Conservation (phyloP, 2,113 vertebrate species). For the Arizona elegans region DNA sequence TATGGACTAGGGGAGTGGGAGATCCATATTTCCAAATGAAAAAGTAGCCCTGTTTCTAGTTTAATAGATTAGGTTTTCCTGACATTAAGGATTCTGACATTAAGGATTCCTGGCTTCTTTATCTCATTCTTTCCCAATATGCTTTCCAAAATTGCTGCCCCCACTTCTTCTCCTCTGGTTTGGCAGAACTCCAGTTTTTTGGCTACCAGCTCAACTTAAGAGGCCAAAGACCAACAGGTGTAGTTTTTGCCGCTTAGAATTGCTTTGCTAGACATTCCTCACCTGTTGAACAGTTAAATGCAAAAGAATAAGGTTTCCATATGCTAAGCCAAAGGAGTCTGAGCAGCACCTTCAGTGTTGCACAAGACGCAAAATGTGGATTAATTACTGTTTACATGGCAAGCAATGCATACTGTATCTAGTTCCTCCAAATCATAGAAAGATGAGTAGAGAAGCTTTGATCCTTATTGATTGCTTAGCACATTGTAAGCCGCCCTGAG, state of each 20-base stretch:
- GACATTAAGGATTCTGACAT: background rate
- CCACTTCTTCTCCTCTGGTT: too few relatives aligned
- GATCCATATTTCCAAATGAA: background rate
- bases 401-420: background rate
- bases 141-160: background rate
- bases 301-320: background rate
- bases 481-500: too few relatives aligned
- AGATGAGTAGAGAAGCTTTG: background rate
- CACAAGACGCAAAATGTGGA: background rate
- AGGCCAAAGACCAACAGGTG: background rate
- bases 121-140: background rate
- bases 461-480: too few relatives aligned
- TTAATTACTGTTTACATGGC: background rate
- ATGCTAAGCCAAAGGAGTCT: background rate
- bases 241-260: background rate
- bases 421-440: too few relatives aligned
- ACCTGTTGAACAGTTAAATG: background rate
- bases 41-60: background rate
- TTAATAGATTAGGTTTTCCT: background rate
- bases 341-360: background rate
- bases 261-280: background rate
- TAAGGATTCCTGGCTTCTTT: background rate
- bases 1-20: background rate
- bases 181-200: background rate
- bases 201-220: background rate